These are phyloP conservation scores for Acronicta aceris DNA, from an alignment of 2,888 invertebrate genomes.

Conservation along the genomic window DNA sequence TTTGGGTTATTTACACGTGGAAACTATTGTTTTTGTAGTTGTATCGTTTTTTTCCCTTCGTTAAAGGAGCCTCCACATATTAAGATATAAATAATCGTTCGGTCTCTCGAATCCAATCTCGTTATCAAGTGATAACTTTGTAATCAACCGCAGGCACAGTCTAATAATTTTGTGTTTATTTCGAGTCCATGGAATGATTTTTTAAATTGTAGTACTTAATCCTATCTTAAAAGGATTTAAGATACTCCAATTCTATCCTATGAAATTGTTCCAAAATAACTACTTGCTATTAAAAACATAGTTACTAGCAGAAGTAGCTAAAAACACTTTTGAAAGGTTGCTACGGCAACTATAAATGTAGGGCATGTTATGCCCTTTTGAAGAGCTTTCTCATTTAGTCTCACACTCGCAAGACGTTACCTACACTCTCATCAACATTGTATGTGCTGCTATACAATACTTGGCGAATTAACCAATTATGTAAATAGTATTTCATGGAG, in stretches of 20 bases:
- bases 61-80: no score
- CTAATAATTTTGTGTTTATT: no score
- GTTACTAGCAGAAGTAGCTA: background rate
- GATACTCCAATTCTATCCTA: no score
- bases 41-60: background rate
- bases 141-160: no score
- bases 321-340: conserved; percentile 7
- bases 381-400: conserved; percentile 38
- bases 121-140: no score
- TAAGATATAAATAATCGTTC: no score
- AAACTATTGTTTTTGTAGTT: background rate
- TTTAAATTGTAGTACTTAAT: no score
- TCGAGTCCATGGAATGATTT: no score
- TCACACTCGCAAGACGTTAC: conserved; percentile 7
- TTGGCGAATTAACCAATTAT: conserved; percentile 23
- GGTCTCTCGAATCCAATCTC: no score
- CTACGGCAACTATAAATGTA: conserved; percentile 6
- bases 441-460: conserved; percentile 15
- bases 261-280: no score
- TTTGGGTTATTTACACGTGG: conserved; percentile 2
- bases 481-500: conserved; percentile 19
- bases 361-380: conserved; percentile 29
- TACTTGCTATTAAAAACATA: background rate
- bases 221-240: no score
- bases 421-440: conserved; percentile 11